Percentiles rank a stretch among this genome's conserved stretches.
phyloP scores from a whole-genome alignment of 1,140 invertebrate species.

The Diploscapter pachys region DNA sequence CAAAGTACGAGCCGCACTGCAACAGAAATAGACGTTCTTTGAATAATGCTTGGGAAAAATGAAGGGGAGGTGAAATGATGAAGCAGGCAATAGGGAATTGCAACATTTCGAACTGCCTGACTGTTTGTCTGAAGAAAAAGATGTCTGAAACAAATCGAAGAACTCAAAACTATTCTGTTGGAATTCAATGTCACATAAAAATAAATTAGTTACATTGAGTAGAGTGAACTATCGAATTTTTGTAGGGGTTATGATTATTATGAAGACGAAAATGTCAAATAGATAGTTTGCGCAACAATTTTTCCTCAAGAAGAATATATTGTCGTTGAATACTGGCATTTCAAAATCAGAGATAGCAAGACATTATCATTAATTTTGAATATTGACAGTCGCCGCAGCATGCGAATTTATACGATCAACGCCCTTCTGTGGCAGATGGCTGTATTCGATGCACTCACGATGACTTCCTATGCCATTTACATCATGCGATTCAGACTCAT shows the following conservation, averaged over 20 bases:
- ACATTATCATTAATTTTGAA: constrained; percentile 7
- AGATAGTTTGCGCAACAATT: not conserved
- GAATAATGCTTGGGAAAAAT: no score
- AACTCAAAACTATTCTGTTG: not conserved
- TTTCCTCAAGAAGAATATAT: no score
- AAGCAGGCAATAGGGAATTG: not conserved
- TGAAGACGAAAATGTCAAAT: not conserved
- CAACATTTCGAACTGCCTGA: not conserved
- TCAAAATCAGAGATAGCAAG: not conserved
- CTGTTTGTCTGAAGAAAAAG: not conserved
- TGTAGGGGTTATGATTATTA: not conserved
- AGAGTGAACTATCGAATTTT: not conserved
- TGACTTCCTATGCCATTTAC: constrained; percentile 38
- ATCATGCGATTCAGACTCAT: constrained; percentile 33
- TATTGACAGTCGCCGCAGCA: constrained; percentile 54
- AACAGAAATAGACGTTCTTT: not conserved
- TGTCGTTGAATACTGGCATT: not conserved
- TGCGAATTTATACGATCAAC: constrained; percentile 39
- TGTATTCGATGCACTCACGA: constrained; percentile 37
- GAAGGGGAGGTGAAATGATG: no score
- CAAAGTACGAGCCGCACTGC: not conserved
- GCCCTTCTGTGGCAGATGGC: constrained; percentile 36
- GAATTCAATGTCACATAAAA: not conserved
- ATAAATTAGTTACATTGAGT: not conserved
- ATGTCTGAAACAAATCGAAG: no score